Evolutionary conservation across 2,888 invertebrate genomes (phyloP).

Genomic region (Ashinkailepas kermadecensis): DNA sequence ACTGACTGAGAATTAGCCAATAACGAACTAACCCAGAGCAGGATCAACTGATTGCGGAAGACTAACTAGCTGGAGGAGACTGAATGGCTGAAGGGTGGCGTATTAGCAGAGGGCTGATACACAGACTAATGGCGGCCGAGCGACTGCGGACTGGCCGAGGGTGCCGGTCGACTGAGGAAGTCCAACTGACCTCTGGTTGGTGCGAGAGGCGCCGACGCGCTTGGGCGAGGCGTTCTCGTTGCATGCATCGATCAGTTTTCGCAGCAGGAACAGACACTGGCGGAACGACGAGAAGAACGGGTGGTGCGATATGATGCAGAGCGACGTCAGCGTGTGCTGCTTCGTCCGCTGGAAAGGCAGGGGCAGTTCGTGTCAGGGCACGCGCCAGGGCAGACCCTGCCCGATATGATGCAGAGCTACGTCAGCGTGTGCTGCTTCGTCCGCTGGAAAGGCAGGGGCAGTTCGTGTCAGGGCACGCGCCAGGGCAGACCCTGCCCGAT

Average conservation of each 20-base stretch:
- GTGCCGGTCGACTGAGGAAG: no score
- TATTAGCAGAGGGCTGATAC: no score
- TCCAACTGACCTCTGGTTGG: constrained; percentile 61
- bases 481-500: constrained; percentile 46
- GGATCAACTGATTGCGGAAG: no score
- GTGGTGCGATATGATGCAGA: constrained; percentile 97
- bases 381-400: no score
- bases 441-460: constrained; percentile 49
- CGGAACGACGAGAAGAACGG: constrained; percentile 98
- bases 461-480: no score
- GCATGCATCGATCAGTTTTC: constrained; percentile 93
- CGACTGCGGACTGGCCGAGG: no score
- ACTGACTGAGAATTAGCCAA: no score
- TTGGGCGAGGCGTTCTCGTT: constrained; percentile 87
- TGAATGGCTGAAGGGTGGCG: no score
- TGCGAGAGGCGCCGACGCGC: constrained; percentile 80
- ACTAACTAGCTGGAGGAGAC: no score
- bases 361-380: no score
- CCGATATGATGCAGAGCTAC: constrained; percentile 87
- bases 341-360: constrained; percentile 57
- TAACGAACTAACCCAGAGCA: no score
- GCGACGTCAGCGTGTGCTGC: constrained; percentile 90
- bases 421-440: constrained; percentile 89
- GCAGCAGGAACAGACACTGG: constrained; percentile 90
- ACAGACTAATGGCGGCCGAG: no score